Percentiles rank a stretch among this genome's conserved stretches.
Conservation (phyloP, 2,797 vertebrate species). For the Glyptemys insculpta region DNA sequence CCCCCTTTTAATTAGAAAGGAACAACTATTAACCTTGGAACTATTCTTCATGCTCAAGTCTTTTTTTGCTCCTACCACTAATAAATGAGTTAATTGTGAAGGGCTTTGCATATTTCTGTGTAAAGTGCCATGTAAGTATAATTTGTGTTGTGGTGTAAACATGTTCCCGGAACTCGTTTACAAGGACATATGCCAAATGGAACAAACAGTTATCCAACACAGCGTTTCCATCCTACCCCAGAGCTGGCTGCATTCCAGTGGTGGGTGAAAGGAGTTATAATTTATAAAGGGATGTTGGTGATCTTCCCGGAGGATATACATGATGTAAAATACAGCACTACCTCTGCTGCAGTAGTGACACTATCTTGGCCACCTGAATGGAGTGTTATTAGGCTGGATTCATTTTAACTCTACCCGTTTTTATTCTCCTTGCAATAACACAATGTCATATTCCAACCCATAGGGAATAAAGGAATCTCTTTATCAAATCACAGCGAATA, state of each 20-base stretch:
- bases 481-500: background rate
- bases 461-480: background rate
- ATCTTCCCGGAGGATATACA: background rate
- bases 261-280: background rate
- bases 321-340: background rate
- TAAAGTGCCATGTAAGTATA: background rate
- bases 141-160: background rate
- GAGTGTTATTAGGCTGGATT: background rate
- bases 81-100: background rate
- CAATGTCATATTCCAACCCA: background rate
- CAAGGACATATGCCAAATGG: background rate
- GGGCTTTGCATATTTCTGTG: background rate
- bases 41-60: background rate
- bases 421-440: too few species aligned
- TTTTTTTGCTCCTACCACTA: background rate
- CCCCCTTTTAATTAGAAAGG: background rate
- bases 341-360: background rate
- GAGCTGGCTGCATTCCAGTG: background rate
- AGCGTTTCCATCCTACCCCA: background rate
- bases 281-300: background rate
- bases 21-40: background rate
- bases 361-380: background rate
- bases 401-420: background rate
- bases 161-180: background rate
- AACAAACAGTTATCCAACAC: constrained; percentile 28